Base-by-base conservation (phyloP, 2,113 vertebrate genomes). In the Pseudopodoces humilis region DNA sequence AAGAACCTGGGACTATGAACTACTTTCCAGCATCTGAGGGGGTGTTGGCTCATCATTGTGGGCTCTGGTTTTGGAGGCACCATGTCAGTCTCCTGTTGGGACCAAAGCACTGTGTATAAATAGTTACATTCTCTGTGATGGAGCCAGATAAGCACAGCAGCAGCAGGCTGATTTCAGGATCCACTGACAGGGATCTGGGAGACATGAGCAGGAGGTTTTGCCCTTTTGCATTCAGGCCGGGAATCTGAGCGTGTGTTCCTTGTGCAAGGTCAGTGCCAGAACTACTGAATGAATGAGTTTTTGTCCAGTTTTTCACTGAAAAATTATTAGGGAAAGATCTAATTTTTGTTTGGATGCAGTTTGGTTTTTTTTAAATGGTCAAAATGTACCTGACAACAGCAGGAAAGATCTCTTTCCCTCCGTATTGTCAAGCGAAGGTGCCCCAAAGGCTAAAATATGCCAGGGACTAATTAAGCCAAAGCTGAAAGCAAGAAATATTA, bases 151-250 rank as follows among this genome's bases (percentile, higher is more conserved):
- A 65, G 41, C 15, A 2, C 22, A 64, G 22, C 30, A 79, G 60
- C 60, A 80, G 31, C 17, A 18, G 22, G 7, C 47, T n/a, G 13
- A 28, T 63, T 67, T 31, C 17, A 13, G 43, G 9, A 12, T 31
- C 31, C 24, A 6, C 31, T 1, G 14, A 2, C 8, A 16, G 35
- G n/a, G 18, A 56, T 53, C 30, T 23, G 31, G 35, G 70, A 85
- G 56, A 20, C 0, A 0, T 0, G 1, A 81, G n/a, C 24, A 11
- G 9, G 18, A 56, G 15, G 3, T 67, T 58, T 56, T 71, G 14
- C 25, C 72, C 24, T n/a, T 56, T 62, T 30, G 50, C 22, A 28
- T n/a, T 87, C 62, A n/a, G 65, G n/a, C 55, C 37, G 53, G 28
- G 14, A 85, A 20, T 44, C 52, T 46, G 47, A 58, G 39, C 0